Conservation (phyloP, 2,113 vertebrate species). For the Pogonocichla stellata region DNA sequence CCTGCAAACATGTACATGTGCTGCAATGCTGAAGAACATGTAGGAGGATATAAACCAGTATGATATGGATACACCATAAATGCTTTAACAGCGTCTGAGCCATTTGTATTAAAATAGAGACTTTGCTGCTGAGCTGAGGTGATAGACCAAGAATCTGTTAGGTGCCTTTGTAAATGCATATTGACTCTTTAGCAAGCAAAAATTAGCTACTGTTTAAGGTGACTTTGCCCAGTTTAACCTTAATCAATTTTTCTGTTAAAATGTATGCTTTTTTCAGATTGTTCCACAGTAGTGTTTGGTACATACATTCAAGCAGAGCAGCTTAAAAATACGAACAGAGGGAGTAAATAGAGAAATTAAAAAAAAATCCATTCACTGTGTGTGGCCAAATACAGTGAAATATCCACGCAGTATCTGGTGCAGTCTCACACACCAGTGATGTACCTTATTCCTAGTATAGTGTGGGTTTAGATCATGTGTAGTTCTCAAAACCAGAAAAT, state of each 20-base stretch:
- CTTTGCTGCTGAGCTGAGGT: neutral
- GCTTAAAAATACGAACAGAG: neutral
- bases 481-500: neutral
- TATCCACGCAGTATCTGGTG: neutral
- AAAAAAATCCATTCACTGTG: neutral
- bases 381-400: neutral
- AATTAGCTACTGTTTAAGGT: neutral
- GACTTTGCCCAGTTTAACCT: neutral
- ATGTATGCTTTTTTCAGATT: neutral
- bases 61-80: fast-evolving
- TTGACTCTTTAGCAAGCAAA: neutral
- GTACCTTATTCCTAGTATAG: neutral
- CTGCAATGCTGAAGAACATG: neutral
- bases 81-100: neutral
- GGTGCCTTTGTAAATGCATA: neutral
- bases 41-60: neutral
- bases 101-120: neutral
- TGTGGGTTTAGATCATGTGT: neutral
- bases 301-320: neutral
- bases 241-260: neutral
- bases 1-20: neutral
- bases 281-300: fast-evolving
- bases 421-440: neutral
- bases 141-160: neutral
- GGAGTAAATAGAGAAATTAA: neutral